phyloP scores from a whole-genome alignment of 2,113 vertebrate species.

The Struthio camelus region DNA sequence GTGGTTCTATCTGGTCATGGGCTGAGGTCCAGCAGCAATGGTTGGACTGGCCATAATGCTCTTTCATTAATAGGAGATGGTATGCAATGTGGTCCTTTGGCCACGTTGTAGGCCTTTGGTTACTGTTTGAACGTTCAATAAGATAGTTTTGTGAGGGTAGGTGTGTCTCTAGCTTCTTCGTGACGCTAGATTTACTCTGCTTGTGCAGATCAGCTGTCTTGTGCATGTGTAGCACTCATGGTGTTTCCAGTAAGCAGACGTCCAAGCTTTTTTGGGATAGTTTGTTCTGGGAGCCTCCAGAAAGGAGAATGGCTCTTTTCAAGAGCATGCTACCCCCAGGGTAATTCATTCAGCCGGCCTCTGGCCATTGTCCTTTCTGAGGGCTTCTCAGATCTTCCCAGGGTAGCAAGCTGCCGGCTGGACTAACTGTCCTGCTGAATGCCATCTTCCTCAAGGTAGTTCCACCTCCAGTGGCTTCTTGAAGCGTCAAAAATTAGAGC shows the following conservation, averaged over 20 bases:
- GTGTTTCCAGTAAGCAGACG: accelerated
- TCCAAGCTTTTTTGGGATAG: not conserved
- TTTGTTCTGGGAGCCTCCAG: not conserved
- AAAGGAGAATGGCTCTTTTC: not conserved
- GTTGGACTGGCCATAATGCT: not conserved
- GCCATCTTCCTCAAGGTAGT: not conserved
- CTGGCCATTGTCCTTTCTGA: not conserved
- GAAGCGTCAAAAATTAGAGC: not conserved
- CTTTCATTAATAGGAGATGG: too few species aligned
- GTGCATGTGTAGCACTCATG: accelerated
- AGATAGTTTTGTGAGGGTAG: not conserved
- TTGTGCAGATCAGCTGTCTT: not conserved
- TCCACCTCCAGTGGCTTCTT: not conserved
- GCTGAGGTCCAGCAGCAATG: not conserved
- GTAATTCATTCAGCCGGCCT: accelerated
- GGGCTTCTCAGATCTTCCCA: not conserved
- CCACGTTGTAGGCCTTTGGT: too few species aligned
- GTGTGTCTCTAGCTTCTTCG: not conserved
- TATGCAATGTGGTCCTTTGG: not conserved
- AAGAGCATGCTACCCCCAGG: accelerated
- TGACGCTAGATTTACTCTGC: not conserved
- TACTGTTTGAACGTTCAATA: too few species aligned
- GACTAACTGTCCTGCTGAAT: not conserved
- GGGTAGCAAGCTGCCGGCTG: not conserved
- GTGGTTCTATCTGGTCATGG: accelerated